phyloP scores from a whole-genome alignment of 1,140 invertebrate species.

The Nomia melanderi region DNA sequence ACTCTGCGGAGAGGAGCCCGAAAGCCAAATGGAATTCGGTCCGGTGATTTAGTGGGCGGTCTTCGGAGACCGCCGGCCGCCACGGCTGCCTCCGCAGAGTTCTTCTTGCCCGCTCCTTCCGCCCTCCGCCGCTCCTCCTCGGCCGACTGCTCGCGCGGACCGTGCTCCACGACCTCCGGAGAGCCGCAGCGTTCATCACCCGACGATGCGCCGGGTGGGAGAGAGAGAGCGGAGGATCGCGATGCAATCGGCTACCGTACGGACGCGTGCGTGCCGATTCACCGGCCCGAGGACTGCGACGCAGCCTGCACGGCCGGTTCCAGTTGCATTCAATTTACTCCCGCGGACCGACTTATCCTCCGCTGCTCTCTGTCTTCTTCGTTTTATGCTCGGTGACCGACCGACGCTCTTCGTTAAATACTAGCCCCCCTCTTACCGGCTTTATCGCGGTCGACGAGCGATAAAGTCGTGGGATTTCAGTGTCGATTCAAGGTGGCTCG shows the following conservation, averaged over 20 bases:
- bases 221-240: constrained; percentile 28
- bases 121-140: neutral
- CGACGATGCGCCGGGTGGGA: neutral
- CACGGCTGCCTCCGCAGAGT: constrained; percentile 48
- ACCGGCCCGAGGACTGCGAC: constrained; percentile 3
- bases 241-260: constrained; percentile 60
- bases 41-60: constrained; percentile 77
- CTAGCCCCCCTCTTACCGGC: too few relatives aligned
- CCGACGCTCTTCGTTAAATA: too few relatives aligned
- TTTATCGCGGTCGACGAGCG: too few relatives aligned
- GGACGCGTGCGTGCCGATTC: constrained; percentile 58
- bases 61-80: constrained; percentile 71
- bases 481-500: too few relatives aligned
- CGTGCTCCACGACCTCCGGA: constrained; percentile 23
- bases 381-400: too few relatives aligned
- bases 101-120: neutral
- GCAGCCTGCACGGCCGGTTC: constrained; percentile 15
- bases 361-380: too few relatives aligned
- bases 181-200: constrained; percentile 33
- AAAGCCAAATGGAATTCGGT: constrained; percentile 77
- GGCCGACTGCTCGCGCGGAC: neutral
- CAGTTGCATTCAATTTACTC: constrained; percentile 52
- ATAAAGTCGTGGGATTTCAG: too few relatives aligned
- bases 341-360: neutral
- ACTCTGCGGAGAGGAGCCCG: constrained; percentile 70